Base-by-base conservation (phyloP, 2,888 invertebrate species). In the Mimumesa dahlbomi region DNA sequence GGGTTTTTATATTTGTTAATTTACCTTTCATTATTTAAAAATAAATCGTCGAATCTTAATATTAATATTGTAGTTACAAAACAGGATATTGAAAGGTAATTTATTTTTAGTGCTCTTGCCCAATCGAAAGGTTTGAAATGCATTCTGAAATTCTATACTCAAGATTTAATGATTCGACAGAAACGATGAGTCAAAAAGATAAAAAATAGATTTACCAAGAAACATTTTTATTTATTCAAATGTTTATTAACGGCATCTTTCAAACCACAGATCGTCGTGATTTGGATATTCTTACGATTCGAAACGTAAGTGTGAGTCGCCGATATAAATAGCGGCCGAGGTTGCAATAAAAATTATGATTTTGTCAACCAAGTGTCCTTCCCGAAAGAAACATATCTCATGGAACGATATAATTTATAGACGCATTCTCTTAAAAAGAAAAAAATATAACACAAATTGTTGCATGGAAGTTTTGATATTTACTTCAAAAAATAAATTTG, bases 311-410 rank as follows among this genome's bases (percentile, higher is more conserved):
- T 45, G 45, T 38, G 42, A 42, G 56, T 75, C 25, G 61, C 38
- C 73, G 70, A 40, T 54, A 53, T 74, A 80, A 80, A 77, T 77
- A 80, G 66, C 71, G 18, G 34, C 13, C 34, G 18, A 16, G 9
- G 11, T 56, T 52, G 71, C 63, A 75, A 77, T 80, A 77, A 80
- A 76, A 81, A 79, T 81, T 73, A 66, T 75, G 73, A 80, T 80
- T 81, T 81, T 70, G 74, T 72, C 65, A 58, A 45, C 31, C 48
- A 21, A 56, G 22, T 42, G 70, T 63, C 72, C 71, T 79, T 80
- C 62, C 56, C n/a, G 18, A 46, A 22, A 22, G 13, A 31, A 31
- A 50, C 31, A 6, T 14, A 16, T 14, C 53, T 46, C 11, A 25
- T 16, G 14, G 45, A 49, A 52, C 43, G n/a, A 0, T 34, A 21